Evolutionary conservation across 1,140 invertebrate species (phyloP).

Genomic region (Caenorhabditis elegans): DNA sequence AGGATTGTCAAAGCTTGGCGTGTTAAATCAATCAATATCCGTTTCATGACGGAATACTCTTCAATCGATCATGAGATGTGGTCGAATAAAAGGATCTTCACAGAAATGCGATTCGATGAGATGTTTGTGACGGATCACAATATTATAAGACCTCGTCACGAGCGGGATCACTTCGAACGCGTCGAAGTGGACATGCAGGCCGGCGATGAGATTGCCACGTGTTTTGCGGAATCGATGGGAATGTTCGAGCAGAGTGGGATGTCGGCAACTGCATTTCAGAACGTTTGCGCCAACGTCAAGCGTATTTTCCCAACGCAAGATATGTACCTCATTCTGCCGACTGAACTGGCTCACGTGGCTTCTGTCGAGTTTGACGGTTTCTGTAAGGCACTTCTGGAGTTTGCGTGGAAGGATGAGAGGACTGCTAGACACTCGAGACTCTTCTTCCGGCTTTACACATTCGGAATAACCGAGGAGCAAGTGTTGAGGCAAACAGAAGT

Average conservation of each 20-base stretch:
- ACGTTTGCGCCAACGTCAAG: conserved; percentile 11
- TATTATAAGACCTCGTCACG: not conserved
- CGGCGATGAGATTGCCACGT: conserved; percentile 10
- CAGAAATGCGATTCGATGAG: conserved; percentile 8
- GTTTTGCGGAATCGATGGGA: conserved; percentile 19
- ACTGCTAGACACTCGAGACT: not conserved
- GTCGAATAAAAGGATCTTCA: not conserved
- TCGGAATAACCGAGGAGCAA: not conserved
- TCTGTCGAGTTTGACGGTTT: conserved; percentile 7
- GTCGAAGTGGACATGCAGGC: conserved; percentile 17
- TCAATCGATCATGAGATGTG: not conserved
- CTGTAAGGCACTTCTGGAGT: not conserved
- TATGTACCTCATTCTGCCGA: not conserved
- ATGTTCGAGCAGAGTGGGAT: conserved; percentile 9
- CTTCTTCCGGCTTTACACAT: not conserved
- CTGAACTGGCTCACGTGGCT: not conserved
- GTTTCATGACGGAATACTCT: conserved; percentile 21
- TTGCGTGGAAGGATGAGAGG: conserved; percentile 1
- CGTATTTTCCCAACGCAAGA: not conserved
- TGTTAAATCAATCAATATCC: conserved; percentile 9
- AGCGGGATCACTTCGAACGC: not conserved
- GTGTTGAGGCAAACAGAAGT: not conserved
- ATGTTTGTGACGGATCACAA: conserved; percentile 4
- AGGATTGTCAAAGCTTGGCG: conserved; percentile 8
- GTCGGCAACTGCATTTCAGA: conserved; percentile 1